These are phyloP conservation scores for Geophilus truncorum DNA, from an alignment of 2,888 invertebrate species.

Conservation along the genomic window DNA sequence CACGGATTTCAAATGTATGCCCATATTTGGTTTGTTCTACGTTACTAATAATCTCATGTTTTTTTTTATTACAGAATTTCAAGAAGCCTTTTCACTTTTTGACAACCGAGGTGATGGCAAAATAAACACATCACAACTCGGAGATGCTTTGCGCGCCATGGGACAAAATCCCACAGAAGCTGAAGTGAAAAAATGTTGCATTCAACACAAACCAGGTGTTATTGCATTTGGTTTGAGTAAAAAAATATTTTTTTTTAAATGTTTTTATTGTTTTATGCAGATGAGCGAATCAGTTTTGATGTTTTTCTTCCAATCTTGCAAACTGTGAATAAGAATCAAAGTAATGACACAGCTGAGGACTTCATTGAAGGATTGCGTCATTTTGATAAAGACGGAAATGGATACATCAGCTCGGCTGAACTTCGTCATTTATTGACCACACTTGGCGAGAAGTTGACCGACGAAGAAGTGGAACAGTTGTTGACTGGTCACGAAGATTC, in stretches of 20 bases:
- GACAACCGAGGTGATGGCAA: slow-evolving; percentile 87
- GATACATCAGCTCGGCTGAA: slow-evolving; percentile 77
- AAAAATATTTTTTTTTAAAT: neutral
- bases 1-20: too few species aligned
- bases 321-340: slow-evolving; percentile 85
- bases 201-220: slow-evolving; percentile 80
- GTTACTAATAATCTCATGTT: neutral
- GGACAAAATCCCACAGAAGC: slow-evolving; percentile 71
- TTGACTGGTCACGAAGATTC: slow-evolving; percentile 81
- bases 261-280: slow-evolving; percentile 52
- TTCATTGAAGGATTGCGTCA: slow-evolving; percentile 85
- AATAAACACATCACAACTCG: slow-evolving; percentile 79
- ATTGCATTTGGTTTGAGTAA: slow-evolving; percentile 50
- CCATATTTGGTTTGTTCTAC: neutral
- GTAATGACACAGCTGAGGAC: slow-evolving; percentile 79
- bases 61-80: slow-evolving; percentile 62
- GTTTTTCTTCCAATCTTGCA: slow-evolving; percentile 91
- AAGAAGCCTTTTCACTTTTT: slow-evolving; percentile 88
- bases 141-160: slow-evolving; percentile 80
- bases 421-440: slow-evolving; percentile 84
- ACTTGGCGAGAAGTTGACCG: slow-evolving; percentile 74
- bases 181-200: slow-evolving; percentile 78
- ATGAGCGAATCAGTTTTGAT: slow-evolving; percentile 86
- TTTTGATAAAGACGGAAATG: slow-evolving; percentile 85
- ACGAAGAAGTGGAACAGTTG: slow-evolving; percentile 85